Percentiles rank a stretch among this genome's conserved stretches.
phyloP scores from a whole-genome alignment of 2,888 invertebrate genomes.

The Listrodromus nycthemerus region DNA sequence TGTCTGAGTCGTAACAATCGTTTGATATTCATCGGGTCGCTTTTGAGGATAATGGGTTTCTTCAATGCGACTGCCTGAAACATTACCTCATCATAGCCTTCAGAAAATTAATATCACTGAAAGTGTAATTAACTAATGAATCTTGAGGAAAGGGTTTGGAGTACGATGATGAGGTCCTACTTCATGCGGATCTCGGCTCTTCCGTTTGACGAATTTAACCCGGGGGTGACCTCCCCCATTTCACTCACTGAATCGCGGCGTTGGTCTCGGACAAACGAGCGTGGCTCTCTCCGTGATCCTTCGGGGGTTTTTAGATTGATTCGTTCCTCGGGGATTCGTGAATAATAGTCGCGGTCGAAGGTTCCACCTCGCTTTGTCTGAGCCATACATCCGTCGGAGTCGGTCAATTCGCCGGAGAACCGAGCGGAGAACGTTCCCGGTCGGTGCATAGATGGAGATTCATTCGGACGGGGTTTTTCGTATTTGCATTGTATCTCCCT shows the following conservation, averaged over 20 bases:
- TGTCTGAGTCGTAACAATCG: not conserved
- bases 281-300: not conserved
- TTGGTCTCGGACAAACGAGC: not conserved
- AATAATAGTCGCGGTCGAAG: slow-evolving; percentile 50
- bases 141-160: slow-evolving; percentile 34
- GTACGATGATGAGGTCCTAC: slow-evolving; percentile 22
- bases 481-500: slow-evolving; percentile 30
- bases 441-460: slow-evolving; percentile 19
- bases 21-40: not conserved
- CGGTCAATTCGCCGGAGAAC: slow-evolving; percentile 17
- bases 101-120: slow-evolving; percentile 28
- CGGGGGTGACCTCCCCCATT: not conserved
- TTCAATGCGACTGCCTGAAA: not conserved
- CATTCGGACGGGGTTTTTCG: slow-evolving; percentile 1
- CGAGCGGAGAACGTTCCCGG: slow-evolving; percentile 5
- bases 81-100: not conserved
- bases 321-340: slow-evolving; percentile 53
- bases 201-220: slow-evolving; percentile 36
- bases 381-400: slow-evolving; percentile 41
- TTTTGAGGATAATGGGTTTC: not conserved
- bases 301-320: slow-evolving; percentile 64
- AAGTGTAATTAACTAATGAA: slow-evolving; percentile 65
- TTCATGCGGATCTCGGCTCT: not conserved
- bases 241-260: not conserved
- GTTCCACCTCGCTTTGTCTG: not conserved